These are phyloP conservation scores for Solenopsis invicta DNA, from an alignment of 1,140 invertebrate genomes.

Conservation along the genomic window DNA sequence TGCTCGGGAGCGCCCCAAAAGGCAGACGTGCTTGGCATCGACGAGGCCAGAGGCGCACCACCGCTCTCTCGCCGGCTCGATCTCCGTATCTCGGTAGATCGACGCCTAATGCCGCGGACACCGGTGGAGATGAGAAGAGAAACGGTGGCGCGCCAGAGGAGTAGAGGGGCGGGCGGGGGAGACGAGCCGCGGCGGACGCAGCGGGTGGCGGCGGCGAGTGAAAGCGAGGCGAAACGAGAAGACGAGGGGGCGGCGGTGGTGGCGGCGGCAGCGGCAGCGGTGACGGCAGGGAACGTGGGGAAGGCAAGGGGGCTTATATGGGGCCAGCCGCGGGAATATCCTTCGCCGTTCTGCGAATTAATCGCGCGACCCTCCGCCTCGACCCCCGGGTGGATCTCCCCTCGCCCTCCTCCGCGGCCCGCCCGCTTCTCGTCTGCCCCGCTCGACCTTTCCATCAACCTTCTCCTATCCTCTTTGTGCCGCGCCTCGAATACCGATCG, in stretches of 20 bases:
- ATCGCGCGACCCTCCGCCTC: slow-evolving; percentile 78
- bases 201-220: slow-evolving; percentile 39
- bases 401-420: background rate
- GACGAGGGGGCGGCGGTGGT: slow-evolving; percentile 16
- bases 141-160: slow-evolving; percentile 58
- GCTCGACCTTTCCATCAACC: slow-evolving; percentile 63
- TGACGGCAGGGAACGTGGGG: slow-evolving; percentile 59
- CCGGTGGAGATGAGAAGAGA: slow-evolving; percentile 65
- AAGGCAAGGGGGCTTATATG: slow-evolving; percentile 69
- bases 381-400: slow-evolving; percentile 58
- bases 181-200: slow-evolving; percentile 38
- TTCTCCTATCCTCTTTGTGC: slow-evolving; percentile 56
- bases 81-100: slow-evolving; percentile 79
- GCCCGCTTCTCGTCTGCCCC: slow-evolving; percentile 36
- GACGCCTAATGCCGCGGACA: slow-evolving; percentile 80
- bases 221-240: slow-evolving; percentile 62
- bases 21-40: slow-evolving; percentile 86
- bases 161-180: slow-evolving; percentile 61
- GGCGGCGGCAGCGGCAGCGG: slow-evolving; percentile 36
- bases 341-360: slow-evolving; percentile 78
- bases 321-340: slow-evolving; percentile 78
- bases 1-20: slow-evolving; percentile 80
- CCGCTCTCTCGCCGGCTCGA: slow-evolving; percentile 69
- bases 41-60: slow-evolving; percentile 79
- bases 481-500: slow-evolving; percentile 74